phyloP scores from a whole-genome alignment of 2,113 vertebrate species.

The Phalacrocorax carbo region DNA sequence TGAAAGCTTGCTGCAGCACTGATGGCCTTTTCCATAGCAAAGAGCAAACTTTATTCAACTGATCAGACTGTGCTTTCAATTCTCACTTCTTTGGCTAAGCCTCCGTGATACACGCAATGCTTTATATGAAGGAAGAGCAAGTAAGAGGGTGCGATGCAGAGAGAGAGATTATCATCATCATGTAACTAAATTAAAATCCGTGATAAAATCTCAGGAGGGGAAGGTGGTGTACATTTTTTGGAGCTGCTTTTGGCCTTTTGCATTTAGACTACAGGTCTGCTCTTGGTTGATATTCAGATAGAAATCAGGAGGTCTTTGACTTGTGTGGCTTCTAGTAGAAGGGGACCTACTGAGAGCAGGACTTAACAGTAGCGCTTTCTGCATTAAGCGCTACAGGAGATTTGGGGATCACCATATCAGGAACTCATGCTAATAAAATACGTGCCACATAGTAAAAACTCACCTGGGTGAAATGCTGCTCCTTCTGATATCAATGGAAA shows the following conservation, averaged over 20 bases:
- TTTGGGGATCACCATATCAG: conserved; percentile 38
- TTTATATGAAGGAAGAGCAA: conserved; percentile 9
- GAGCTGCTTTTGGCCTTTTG: conserved; percentile 13
- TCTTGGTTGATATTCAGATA: neutral
- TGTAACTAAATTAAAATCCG: conserved; percentile 15
- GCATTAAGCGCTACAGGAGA: neutral
- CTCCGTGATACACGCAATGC: neutral
- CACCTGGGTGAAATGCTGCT: conserved; percentile 69
- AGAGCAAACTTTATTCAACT: conserved; percentile 32
- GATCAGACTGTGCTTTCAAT: neutral
- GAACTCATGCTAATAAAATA: conserved; percentile 62
- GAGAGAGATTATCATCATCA: neutral
- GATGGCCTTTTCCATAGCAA: neutral
- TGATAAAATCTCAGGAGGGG: conserved; percentile 14
- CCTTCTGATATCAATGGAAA: conserved; percentile 73
- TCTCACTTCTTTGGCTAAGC: neutral
- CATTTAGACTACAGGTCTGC: neutral
- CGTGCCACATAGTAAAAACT: conserved; percentile 60
- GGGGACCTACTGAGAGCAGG: neutral
- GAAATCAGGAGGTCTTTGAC: conserved; percentile 9
- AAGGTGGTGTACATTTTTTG: neutral
- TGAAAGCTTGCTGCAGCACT: neutral
- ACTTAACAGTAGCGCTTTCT: conserved; percentile 16
- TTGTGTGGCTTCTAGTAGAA: neutral
- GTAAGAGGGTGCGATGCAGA: neutral